These are phyloP conservation scores for Siniperca scherzeri DNA, from an alignment of 2,797 vertebrate species.

Conservation along the genomic window DNA sequence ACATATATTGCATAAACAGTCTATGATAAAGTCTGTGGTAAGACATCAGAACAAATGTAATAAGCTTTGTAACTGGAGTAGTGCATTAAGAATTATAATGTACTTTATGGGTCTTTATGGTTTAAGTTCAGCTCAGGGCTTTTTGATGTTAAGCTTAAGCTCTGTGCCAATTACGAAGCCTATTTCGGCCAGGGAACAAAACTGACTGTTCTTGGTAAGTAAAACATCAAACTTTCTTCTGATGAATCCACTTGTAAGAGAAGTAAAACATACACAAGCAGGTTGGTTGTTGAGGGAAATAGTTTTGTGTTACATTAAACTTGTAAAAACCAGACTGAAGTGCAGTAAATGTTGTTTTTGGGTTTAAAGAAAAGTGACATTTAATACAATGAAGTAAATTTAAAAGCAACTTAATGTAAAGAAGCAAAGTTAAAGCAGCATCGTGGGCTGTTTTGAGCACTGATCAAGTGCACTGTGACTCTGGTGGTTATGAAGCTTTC, in stretches of 20 bases:
- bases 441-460: constrained; percentile 34
- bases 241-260: not conserved
- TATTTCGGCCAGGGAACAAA: constrained; percentile 80
- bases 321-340: not conserved
- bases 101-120: not conserved
- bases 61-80: not conserved
- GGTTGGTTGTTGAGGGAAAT: not conserved
- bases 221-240: not conserved
- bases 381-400: not conserved
- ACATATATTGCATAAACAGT: too few relatives aligned
- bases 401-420: not conserved
- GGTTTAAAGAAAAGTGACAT: not conserved
- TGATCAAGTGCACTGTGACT: constrained; percentile 60
- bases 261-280: not conserved
- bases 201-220: constrained; percentile 77
- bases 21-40: constrained; percentile 37
- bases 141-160: constrained; percentile 60
- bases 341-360: not conserved
- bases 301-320: not conserved
- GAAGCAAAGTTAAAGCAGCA: not conserved
- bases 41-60: constrained; percentile 25
- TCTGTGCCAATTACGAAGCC: constrained; percentile 74
- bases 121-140: constrained; percentile 28
- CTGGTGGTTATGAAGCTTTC: constrained; percentile 16
- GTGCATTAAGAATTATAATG: not conserved